These are phyloP conservation scores for Camponotus vicinus DNA, from an alignment of 1,140 invertebrate genomes.

Conservation along the genomic window DNA sequence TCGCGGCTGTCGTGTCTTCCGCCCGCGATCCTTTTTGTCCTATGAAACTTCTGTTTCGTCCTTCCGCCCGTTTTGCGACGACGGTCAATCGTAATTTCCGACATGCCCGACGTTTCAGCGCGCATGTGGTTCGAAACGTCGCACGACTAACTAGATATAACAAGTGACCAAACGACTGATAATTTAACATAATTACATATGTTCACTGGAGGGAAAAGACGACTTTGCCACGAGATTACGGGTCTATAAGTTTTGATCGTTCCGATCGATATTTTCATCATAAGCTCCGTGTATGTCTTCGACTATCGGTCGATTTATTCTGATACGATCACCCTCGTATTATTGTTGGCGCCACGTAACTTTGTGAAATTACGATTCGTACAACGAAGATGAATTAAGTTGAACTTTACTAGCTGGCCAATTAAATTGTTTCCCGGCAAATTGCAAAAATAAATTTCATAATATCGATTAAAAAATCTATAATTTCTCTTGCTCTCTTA, in stretches of 20 bases:
- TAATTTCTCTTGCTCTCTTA: neutral
- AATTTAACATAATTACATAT: slow-evolving; percentile 21
- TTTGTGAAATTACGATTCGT: slow-evolving; percentile 27
- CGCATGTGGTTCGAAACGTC: neutral
- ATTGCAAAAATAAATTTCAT: slow-evolving; percentile 6
- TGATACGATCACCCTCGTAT: neutral
- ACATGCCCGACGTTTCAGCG: neutral
- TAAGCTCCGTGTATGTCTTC: neutral
- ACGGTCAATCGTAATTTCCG: slow-evolving; percentile 20
- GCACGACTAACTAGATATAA: neutral
- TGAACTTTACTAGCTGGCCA: neutral
- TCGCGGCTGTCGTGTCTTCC: slow-evolving; percentile 36
- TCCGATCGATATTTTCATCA: slow-evolving; percentile 20
- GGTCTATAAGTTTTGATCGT: neutral
- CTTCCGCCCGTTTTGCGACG: slow-evolving; percentile 6
- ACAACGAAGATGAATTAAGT: neutral
- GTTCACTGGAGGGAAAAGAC: neutral
- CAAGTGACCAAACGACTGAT: neutral
- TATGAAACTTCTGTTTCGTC: neutral
- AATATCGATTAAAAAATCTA: slow-evolving; percentile 16
- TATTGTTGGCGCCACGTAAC: neutral
- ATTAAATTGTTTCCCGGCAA: neutral
- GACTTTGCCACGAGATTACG: neutral
- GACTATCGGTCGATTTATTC: neutral
- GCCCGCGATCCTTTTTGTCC: slow-evolving; percentile 18